Conservation (phyloP, 2,797 vertebrate genomes). For the Macroramphosus scolopax region DNA sequence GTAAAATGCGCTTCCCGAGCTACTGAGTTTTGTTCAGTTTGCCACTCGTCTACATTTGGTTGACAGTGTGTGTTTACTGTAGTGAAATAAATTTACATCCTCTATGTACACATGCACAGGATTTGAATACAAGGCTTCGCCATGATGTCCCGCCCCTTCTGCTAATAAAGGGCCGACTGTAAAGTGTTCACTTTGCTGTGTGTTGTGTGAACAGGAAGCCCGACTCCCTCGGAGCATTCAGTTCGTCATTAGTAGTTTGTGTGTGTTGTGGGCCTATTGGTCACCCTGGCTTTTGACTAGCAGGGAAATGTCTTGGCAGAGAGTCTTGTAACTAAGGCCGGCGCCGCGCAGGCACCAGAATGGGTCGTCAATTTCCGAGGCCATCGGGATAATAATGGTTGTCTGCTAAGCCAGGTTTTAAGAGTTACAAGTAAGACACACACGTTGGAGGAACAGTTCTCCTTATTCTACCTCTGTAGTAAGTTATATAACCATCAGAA, state of each 20-base stretch:
- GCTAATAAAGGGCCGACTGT: slow-evolving; percentile 56
- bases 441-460: neutral
- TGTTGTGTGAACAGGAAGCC: slow-evolving; percentile 47
- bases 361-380: slow-evolving; percentile 30
- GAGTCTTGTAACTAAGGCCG: slow-evolving; percentile 73
- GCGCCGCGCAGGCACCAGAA: slow-evolving; percentile 36
- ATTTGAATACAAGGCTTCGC: slow-evolving; percentile 61
- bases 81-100: slow-evolving; percentile 44
- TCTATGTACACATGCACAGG: slow-evolving; percentile 29
- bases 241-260: slow-evolving; percentile 75
- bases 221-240: slow-evolving; percentile 40
- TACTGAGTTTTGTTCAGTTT: neutral
- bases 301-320: slow-evolving; percentile 72
- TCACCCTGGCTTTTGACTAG: slow-evolving; percentile 62
- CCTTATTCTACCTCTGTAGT: neutral
- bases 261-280: slow-evolving; percentile 50
- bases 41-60: neutral
- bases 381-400: slow-evolving; percentile 9
- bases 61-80: slow-evolving; percentile 12
- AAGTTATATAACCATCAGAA: too few species aligned
- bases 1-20: too few species aligned
- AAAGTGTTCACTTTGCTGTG: slow-evolving; percentile 21
- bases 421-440: neutral
- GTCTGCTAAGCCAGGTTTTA: slow-evolving; percentile 1
- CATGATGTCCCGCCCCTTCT: slow-evolving; percentile 45